These are phyloP conservation scores for Falco peregrinus DNA, from an alignment of 2,797 vertebrate species.

Conservation along the genomic window DNA sequence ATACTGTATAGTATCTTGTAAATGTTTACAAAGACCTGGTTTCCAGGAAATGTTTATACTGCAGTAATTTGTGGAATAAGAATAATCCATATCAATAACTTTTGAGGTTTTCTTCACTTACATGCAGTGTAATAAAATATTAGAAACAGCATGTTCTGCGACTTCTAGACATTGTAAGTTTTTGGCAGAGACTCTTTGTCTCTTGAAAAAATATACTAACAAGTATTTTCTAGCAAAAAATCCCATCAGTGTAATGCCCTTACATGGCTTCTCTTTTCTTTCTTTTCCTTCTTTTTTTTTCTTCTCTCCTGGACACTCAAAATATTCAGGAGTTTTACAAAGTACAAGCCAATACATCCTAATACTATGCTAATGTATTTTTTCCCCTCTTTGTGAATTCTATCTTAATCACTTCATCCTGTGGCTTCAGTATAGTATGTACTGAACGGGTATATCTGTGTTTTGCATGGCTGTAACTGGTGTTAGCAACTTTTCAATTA, in stretches of 20 bases:
- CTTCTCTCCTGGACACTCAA: neutral
- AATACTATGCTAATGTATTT: neutral
- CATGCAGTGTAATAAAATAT: neutral
- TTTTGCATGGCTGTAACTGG: neutral
- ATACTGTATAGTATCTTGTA: neutral
- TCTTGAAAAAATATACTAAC: neutral
- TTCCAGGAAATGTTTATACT: neutral
- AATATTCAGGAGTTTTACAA: neutral
- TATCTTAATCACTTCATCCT: neutral
- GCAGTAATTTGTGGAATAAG: neutral
- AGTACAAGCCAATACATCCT: neutral
- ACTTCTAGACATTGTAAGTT: neutral
- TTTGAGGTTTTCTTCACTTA: neutral
- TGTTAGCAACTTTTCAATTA: neutral
- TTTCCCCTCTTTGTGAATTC: neutral
- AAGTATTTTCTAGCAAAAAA: slow-evolving; percentile 28
- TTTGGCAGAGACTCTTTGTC: neutral
- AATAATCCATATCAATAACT: neutral
- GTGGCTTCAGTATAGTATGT: neutral
- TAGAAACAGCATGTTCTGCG: neutral
- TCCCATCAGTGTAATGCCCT: neutral
- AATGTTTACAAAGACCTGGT: neutral
- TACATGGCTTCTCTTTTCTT: neutral
- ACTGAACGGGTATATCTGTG: neutral
- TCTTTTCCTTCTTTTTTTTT: neutral